phyloP scores from a whole-genome alignment of 2,888 invertebrate genomes.

The Mactromeris polynyma region DNA sequence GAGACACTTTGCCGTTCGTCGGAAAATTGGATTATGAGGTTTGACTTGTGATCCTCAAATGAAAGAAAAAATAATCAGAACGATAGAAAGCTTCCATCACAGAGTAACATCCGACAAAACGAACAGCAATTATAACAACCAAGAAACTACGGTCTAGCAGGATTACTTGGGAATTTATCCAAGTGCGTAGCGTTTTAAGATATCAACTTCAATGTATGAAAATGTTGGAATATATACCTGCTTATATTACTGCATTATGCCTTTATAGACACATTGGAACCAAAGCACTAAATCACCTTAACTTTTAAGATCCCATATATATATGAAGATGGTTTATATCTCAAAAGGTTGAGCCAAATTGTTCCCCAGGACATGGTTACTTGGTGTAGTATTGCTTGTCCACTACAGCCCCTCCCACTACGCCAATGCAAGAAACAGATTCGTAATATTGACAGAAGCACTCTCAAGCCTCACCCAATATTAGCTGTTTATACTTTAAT shows the following conservation, averaged over 20 bases:
- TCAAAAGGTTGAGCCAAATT: too few species aligned
- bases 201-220: background rate
- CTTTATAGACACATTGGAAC: too few species aligned
- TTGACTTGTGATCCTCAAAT: background rate
- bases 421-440: background rate
- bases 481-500: constrained; percentile 48
- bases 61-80: background rate
- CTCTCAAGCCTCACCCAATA: constrained; percentile 24
- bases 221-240: background rate
- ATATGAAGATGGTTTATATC: too few species aligned
- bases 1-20: background rate
- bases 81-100: background rate
- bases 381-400: too few species aligned
- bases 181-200: background rate
- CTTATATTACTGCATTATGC: too few species aligned
- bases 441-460: constrained; percentile 30
- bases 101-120: background rate
- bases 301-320: too few species aligned
- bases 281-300: too few species aligned
- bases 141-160: background rate
- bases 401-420: background rate
- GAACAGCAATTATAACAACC: background rate
- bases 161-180: constrained; percentile 3
- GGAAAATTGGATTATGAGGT: constrained; percentile 6
- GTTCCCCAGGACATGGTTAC: too few species aligned